These are phyloP conservation scores for Chrysochloris asiatica DNA, from an alignment of 2,113 vertebrate genomes.

Conservation along the genomic window DNA sequence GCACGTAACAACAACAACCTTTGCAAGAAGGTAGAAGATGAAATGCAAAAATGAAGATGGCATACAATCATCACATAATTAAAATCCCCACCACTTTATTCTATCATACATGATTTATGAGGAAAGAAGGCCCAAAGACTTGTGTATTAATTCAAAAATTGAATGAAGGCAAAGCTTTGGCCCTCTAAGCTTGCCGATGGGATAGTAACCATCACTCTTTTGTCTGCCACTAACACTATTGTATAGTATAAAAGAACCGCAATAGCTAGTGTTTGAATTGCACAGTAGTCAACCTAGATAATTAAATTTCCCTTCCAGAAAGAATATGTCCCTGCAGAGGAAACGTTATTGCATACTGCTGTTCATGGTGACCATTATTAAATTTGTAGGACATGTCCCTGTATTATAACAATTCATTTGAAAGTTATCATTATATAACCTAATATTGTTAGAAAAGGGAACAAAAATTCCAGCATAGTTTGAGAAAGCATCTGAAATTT, in stretches of 20 bases:
- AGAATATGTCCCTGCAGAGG: conserved; percentile 77
- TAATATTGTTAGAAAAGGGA: conserved; percentile 59
- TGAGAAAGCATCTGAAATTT: conserved; percentile 42
- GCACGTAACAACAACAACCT: too few relatives aligned
- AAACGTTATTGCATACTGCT: conserved; percentile 73
- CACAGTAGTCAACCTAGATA: conserved; percentile 78
- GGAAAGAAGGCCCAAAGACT: conserved; percentile 23
- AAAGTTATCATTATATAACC: conserved; percentile 71
- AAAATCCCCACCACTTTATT: conserved; percentile 25
- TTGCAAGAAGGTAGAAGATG: too few relatives aligned
- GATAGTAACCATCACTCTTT: conserved; percentile 39
- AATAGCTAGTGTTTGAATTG: conserved; percentile 65
- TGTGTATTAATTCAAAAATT: conserved; percentile 58
- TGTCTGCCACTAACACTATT: conserved; percentile 51
- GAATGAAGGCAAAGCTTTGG: conserved; percentile 8
- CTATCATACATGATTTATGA: conserved; percentile 11
- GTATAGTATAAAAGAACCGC: conserved; percentile 54
- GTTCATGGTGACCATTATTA: conserved; percentile 76
- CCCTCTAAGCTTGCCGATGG: neutral
- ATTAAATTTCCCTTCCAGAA: conserved; percentile 79
- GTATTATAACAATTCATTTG: conserved; percentile 70
- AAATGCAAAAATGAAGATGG: conserved; percentile 30
- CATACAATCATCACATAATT: conserved; percentile 33
- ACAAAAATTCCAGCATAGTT: conserved; percentile 47
- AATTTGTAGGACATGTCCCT: conserved; percentile 76